phyloP scores from a whole-genome alignment of 2,113 vertebrate species.

The Gyps fulvus region DNA sequence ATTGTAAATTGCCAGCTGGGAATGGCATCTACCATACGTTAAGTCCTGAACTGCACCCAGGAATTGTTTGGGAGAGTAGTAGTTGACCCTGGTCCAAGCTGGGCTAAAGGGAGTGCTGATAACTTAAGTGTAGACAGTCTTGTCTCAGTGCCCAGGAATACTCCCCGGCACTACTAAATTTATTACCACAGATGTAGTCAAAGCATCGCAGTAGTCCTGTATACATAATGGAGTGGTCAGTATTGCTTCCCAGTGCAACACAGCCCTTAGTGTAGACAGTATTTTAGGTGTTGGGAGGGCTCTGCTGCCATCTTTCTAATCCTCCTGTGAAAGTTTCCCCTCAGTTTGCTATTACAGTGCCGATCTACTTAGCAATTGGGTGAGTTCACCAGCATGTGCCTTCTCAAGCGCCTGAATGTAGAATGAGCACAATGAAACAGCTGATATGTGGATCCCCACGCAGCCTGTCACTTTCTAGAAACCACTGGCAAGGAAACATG shows the following conservation, averaged over 20 bases:
- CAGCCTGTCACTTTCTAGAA: conserved; percentile 43
- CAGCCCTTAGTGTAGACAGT: not conserved
- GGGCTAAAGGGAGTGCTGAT: not conserved
- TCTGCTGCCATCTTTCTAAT: not conserved
- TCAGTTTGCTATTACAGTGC: not conserved
- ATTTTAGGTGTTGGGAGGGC: rapidly evolving
- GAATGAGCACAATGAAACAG: not conserved
- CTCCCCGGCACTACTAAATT: not conserved
- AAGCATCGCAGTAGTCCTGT: not conserved
- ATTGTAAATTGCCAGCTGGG: not conserved
- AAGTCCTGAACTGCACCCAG: not conserved
- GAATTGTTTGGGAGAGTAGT: not conserved
- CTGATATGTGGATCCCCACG: not conserved
- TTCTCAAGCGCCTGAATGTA: not conserved
- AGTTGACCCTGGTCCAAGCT: not conserved
- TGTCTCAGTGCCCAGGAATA: not conserved
- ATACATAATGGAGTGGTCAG: not conserved
- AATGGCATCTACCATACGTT: not conserved
- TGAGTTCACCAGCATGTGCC: not conserved
- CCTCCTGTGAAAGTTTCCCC: not conserved
- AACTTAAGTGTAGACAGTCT: not conserved
- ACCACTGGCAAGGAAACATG: conserved; percentile 32
- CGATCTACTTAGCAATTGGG: not conserved
- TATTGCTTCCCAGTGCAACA: not conserved
- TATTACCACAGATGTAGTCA: not conserved